Evolutionary conservation across 1,140 invertebrate genomes (phyloP).

Genomic region (Globodera ellingtonae): DNA sequence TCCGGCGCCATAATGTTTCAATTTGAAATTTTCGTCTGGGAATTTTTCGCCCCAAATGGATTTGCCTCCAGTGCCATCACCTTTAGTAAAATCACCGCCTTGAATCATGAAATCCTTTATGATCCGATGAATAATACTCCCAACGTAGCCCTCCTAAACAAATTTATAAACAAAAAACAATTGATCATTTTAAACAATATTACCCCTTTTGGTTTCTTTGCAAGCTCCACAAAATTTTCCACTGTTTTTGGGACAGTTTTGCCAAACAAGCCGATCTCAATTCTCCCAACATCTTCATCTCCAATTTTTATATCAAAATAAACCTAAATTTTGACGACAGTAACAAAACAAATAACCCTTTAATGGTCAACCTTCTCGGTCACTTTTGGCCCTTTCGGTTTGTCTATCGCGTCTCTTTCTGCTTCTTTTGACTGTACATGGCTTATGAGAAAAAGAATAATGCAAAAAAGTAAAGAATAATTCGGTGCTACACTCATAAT

Average conservation of each 20-base stretch:
- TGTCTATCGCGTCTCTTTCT: slow-evolving; percentile 35
- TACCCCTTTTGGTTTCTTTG: slow-evolving; percentile 59
- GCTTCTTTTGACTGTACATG: not conserved
- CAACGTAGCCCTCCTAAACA: slow-evolving; percentile 61
- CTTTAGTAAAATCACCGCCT: slow-evolving; percentile 67
- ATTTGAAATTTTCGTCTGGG: slow-evolving; percentile 89
- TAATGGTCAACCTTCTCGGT: slow-evolving; percentile 60
- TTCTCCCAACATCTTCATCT: slow-evolving; percentile 77
- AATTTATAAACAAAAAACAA: slow-evolving; percentile 14
- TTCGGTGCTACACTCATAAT: no score
- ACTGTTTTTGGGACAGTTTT: slow-evolving; percentile 86
- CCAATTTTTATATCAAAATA: slow-evolving; percentile 86
- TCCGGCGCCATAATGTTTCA: slow-evolving; percentile 83
- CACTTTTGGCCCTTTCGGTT: slow-evolving; percentile 63
- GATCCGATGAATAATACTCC: slow-evolving; percentile 68
- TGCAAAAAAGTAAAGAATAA: no score
- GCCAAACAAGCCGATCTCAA: slow-evolving; percentile 91
- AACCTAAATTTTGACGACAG: slow-evolving; percentile 70
- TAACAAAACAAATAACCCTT: not conserved
- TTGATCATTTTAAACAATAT: not conserved
- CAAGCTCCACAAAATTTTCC: slow-evolving; percentile 82
- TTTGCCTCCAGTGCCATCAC: slow-evolving; percentile 73
- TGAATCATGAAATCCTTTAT: slow-evolving; percentile 69
- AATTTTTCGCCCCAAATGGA: slow-evolving; percentile 86
- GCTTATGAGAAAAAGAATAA: no score